Conservation (phyloP, 1,140 invertebrate genomes). For the Aphelinus atriplicis region DNA sequence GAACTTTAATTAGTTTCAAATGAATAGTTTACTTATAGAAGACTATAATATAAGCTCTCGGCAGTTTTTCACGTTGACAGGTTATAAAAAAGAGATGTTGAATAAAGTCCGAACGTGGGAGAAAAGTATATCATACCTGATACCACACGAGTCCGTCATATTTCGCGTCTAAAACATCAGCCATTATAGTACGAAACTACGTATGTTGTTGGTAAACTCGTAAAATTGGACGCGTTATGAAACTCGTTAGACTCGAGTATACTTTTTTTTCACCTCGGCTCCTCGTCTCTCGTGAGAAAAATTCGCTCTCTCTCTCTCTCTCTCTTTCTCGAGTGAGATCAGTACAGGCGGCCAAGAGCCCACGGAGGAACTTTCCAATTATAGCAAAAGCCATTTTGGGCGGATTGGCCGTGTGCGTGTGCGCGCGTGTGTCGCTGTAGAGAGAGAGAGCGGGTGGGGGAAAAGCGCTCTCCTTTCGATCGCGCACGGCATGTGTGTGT, state of each 20-base stretch:
- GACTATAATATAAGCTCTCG: too few relatives aligned
- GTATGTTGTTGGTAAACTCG: too few relatives aligned
- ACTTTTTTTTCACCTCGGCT: not conserved
- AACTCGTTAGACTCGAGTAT: not conserved
- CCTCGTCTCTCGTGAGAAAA: slow-evolving; percentile 19
- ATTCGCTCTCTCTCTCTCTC: not conserved
- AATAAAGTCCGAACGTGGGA: too few relatives aligned
- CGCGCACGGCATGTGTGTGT: not conserved
- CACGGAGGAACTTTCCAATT: slow-evolving; percentile 32
- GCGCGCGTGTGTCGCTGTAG: not conserved
- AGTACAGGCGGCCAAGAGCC: not conserved
- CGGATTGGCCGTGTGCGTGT: not conserved
- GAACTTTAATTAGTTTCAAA: too few relatives aligned
- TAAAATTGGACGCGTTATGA: too few relatives aligned
- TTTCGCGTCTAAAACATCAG: too few relatives aligned
- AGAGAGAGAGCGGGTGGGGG: not conserved
- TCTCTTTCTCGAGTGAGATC: slow-evolving; percentile 21
- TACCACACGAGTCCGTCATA: too few relatives aligned
- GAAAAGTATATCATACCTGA: too few relatives aligned
- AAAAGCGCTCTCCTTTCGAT: slow-evolving; percentile 14
- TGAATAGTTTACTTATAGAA: too few relatives aligned
- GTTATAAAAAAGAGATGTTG: too few relatives aligned
- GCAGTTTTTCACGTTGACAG: too few relatives aligned
- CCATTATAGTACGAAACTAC: too few relatives aligned
- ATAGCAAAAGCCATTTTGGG: slow-evolving; percentile 37